Percentiles rank a stretch among this genome's conserved stretches.
Evolutionary conservation across 2,888 invertebrate genomes (phyloP).

Genomic region (Drosophila mulleri): DNA sequence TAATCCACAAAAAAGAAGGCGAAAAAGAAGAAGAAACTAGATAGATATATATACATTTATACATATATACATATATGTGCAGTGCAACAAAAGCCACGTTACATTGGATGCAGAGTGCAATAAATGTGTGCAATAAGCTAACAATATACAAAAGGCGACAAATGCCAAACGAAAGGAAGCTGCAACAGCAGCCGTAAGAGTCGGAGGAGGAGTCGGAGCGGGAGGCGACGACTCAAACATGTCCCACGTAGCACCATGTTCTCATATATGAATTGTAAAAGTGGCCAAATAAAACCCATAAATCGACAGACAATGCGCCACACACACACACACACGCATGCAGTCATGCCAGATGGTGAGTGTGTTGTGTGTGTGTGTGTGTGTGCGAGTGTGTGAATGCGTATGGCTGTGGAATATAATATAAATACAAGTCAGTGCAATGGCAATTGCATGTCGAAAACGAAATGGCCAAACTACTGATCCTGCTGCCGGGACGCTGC

Average conservation of each 20-base stretch:
- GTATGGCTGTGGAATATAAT: conserved; percentile 31
- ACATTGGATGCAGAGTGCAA: conserved; percentile 48
- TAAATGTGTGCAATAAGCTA: conserved; percentile 72
- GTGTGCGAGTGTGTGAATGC: conserved; percentile 13
- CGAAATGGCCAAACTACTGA: conserved; percentile 54
- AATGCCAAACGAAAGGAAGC: conserved; percentile 62
- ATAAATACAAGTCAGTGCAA: conserved; percentile 63
- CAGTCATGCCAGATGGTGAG: conserved; percentile 20
- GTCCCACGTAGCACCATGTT: conserved; percentile 28
- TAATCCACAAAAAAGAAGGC: conserved; percentile 45
- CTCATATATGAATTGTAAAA: conserved; percentile 58
- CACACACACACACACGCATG: conserved; percentile 18
- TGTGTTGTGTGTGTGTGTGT: neutral
- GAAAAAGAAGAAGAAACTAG: neutral
- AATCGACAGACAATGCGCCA: conserved; percentile 75
- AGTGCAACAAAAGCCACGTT: conserved; percentile 22
- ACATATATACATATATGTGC: neutral
- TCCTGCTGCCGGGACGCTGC: conserved; percentile 4
- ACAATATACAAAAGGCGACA: conserved; percentile 75
- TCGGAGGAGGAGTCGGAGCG: neutral
- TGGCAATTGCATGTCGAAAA: conserved; percentile 56
- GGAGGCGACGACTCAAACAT: conserved; percentile 25
- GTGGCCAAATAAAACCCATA: conserved; percentile 77
- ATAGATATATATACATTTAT: neutral
- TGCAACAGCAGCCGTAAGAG: neutral